phyloP scores from a whole-genome alignment of 1,140 invertebrate genomes.

The Oedothorax gibbosus region DNA sequence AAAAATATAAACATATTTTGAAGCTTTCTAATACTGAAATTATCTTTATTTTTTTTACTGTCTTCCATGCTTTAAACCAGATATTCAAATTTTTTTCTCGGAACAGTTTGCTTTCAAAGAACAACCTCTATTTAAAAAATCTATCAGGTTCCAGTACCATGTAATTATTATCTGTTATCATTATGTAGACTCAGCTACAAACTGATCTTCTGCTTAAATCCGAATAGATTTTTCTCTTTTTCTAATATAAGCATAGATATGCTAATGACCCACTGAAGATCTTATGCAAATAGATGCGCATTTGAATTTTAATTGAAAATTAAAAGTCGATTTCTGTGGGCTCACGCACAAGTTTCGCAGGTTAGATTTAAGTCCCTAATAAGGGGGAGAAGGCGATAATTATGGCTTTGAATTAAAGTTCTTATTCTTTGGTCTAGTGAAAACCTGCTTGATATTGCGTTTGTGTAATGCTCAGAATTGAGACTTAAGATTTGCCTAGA shows the following conservation, averaged over 20 bases:
- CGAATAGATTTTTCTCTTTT: background rate
- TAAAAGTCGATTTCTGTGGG: background rate
- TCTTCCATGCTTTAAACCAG: no score
- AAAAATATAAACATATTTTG: no score
- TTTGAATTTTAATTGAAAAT: constrained; percentile 21
- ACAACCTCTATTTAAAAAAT: background rate
- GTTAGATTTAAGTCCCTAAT: background rate
- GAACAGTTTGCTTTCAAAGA: background rate
- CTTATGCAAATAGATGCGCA: background rate
- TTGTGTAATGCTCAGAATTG: background rate
- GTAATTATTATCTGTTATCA: background rate
- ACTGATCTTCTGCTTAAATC: background rate
- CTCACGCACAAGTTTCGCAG: background rate
- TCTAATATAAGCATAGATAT: background rate
- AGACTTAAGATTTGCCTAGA: background rate
- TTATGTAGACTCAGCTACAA: background rate
- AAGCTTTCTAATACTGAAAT: no score
- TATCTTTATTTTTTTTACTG: no score
- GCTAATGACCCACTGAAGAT: background rate
- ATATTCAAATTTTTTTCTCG: no score
- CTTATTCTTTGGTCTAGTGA: background rate
- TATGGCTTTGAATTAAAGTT: background rate
- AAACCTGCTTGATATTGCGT: background rate
- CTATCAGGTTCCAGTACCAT: background rate
- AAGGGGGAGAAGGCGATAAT: background rate